Percentiles rank a stretch among this genome's conserved stretches.
Conservation (phyloP, 1,140 invertebrate species). For the Steinernema feltiae region DNA sequence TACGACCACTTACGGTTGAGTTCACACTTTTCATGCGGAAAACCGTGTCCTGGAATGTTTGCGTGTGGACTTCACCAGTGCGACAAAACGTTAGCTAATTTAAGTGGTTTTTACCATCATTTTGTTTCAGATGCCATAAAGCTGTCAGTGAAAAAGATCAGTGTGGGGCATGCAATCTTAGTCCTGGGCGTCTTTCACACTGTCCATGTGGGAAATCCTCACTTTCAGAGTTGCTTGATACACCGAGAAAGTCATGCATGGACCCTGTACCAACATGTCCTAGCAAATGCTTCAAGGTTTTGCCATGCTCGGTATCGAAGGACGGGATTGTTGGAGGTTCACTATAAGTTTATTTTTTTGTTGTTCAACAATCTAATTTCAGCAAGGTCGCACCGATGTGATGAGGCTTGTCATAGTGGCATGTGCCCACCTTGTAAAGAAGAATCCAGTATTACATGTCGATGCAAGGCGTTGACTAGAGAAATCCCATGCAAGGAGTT, state of each 20-base stretch:
- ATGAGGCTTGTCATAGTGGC: background rate
- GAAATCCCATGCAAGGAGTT: background rate
- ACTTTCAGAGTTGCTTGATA: background rate
- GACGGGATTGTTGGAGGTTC: background rate
- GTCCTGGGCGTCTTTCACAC: background rate
- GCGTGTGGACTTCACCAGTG: background rate
- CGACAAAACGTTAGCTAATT: background rate
- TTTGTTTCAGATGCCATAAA: background rate
- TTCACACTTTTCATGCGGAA: background rate
- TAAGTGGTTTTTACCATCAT: no score
- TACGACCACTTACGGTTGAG: no score
- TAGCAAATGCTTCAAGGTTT: background rate
- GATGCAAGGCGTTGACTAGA: background rate
- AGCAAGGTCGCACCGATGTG: background rate
- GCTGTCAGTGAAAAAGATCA: background rate
- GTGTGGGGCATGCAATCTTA: background rate
- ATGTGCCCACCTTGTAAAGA: background rate
- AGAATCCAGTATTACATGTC: background rate
- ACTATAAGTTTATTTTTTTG: background rate
- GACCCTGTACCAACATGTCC: background rate
- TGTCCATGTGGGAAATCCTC: background rate
- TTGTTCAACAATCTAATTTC: background rate
- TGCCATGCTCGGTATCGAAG: background rate
- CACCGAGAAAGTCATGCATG: background rate
- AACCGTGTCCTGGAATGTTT: background rate